Percentiles rank a stretch among this genome's conserved stretches.
phyloP scores from a whole-genome alignment of 2,113 vertebrate species.

The Sinocyclocheilus anshuiensis region DNA sequence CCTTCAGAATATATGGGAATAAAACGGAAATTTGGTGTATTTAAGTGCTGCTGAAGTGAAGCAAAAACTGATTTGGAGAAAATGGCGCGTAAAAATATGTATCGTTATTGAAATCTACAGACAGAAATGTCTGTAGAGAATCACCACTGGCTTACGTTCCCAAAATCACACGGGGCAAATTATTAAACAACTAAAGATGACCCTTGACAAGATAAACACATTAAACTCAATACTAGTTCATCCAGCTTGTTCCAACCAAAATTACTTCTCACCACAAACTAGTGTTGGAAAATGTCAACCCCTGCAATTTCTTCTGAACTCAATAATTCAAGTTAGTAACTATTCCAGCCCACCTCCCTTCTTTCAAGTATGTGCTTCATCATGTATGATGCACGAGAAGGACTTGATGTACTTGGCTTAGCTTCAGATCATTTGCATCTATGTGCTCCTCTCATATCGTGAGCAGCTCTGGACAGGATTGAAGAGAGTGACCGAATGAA shows the following conservation, averaged over 20 bases:
- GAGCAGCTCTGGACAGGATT: background rate
- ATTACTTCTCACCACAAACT: background rate
- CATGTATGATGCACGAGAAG: background rate
- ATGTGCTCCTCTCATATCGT: background rate
- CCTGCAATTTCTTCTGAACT: background rate
- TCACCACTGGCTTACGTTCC: background rate
- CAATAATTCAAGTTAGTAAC: background rate
- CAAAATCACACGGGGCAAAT: background rate
- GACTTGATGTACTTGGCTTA: background rate
- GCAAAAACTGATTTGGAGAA: too few relatives aligned
- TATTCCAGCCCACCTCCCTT: background rate
- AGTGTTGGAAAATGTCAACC: slow-evolving; percentile 3
- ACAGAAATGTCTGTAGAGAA: background rate
- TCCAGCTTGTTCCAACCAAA: slow-evolving; percentile 16
- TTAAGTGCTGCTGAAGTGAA: too few relatives aligned
- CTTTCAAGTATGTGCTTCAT: background rate
- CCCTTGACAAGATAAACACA: background rate
- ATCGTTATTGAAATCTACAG: too few relatives aligned
- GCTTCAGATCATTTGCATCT: background rate
- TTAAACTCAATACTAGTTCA: background rate
- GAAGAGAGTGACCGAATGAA: background rate
- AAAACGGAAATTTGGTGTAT: too few relatives aligned
- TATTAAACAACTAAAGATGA: background rate
- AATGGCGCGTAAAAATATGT: too few relatives aligned
- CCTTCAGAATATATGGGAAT: too few relatives aligned